Conservation (phyloP, 2,113 vertebrate species). For the Hippocampus zosterae region DNA sequence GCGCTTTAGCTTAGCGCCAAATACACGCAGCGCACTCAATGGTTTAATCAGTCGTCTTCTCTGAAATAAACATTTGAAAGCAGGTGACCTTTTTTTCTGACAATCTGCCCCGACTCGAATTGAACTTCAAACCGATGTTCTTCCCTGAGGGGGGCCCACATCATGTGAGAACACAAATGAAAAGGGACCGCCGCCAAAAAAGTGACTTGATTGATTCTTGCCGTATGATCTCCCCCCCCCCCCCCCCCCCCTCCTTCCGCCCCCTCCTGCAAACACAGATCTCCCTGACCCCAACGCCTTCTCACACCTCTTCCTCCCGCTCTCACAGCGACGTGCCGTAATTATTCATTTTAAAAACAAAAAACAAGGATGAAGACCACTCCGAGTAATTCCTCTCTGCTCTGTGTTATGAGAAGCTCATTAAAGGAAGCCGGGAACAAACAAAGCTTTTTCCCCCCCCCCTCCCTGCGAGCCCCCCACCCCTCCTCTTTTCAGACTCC, state of each 20-base stretch:
- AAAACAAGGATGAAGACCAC: constrained; percentile 63
- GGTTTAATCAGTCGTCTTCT: too few relatives aligned
- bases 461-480: constrained; percentile 81
- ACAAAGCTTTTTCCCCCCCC: constrained; percentile 72
- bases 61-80: too few relatives aligned
- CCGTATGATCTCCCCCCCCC: constrained; percentile 17
- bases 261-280: constrained; percentile 26
- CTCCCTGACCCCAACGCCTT: background rate
- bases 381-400: constrained; percentile 86
- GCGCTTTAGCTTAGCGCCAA: background rate
- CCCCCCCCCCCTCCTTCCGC: constrained; percentile 19
- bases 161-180: too few relatives aligned
- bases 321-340: constrained; percentile 78
- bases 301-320: constrained; percentile 32
- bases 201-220: too few relatives aligned
- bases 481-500: constrained; percentile 84
- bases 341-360: constrained; percentile 79
- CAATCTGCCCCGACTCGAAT: too few relatives aligned
- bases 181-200: too few relatives aligned
- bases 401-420: constrained; percentile 94
- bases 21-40: background rate
- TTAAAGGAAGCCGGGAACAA: constrained; percentile 95
- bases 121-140: too few relatives aligned
- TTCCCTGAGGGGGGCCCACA: too few relatives aligned
- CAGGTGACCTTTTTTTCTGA: too few relatives aligned